A percentile compares a stretch with the other conserved stretches of the same genome.
Conservation (phyloP, 2,797 vertebrate species). For the Acipenser transmontanus region DNA sequence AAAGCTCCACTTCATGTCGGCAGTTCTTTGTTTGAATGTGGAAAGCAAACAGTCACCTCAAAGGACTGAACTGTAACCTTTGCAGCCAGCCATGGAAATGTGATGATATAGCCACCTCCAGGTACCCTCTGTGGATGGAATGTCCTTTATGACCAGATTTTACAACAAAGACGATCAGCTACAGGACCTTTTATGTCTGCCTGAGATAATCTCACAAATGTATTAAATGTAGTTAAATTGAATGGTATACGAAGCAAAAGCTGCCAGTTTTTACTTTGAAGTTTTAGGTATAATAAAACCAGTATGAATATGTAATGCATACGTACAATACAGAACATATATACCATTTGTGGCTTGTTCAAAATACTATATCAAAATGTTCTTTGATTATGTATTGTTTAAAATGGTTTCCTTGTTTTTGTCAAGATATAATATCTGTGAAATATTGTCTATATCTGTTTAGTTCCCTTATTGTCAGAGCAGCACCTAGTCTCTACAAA, state of each 20-base stretch:
- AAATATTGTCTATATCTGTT: too few relatives aligned
- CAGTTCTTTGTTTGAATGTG: constrained; percentile 22
- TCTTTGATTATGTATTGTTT: too few relatives aligned
- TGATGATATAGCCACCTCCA: constrained; percentile 6
- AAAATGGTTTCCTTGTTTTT: too few relatives aligned
- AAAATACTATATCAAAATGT: not conserved
- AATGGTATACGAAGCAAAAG: constrained; percentile 6
- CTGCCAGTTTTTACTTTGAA: not conserved
- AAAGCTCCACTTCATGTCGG: constrained; percentile 30
- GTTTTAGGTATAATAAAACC: not conserved
- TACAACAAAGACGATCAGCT: constrained; percentile 3
- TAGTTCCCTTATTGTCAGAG: too few relatives aligned
- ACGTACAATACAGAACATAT: not conserved
- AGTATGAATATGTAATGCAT: not conserved
- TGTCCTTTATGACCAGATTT: not conserved
- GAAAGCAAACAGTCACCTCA: constrained; percentile 25
- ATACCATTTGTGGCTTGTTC: not conserved
- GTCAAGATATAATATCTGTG: too few relatives aligned
- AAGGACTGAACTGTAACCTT: constrained; percentile 19
- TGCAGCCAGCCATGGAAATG: constrained; percentile 12
- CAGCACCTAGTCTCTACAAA: not conserved
- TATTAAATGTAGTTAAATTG: constrained; percentile 15
- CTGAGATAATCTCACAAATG: constrained; percentile 5
- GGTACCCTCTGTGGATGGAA: constrained; percentile 1
- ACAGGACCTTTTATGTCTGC: constrained; percentile 3